Base-by-base conservation (phyloP, 2,888 invertebrate genomes). In the Xestia sexstrigata region DNA sequence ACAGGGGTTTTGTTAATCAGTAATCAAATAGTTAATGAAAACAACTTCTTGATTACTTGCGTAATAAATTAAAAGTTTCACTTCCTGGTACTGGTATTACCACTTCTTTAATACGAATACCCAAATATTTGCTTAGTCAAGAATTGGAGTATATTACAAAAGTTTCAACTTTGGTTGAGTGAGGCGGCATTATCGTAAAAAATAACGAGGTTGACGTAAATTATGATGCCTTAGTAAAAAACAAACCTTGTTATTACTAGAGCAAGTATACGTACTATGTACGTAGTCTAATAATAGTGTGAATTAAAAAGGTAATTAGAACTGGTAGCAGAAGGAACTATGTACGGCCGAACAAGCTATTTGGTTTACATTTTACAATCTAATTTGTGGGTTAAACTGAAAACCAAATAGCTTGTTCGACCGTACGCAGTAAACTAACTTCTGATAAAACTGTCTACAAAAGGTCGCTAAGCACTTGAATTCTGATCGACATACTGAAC, bases 161-260 rank as follows among this genome's bases (percentile, higher is more conserved):
- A 76, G 39, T 58, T 60, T 52, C 35, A 26, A 81, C 9, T 70
- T 49, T 42, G 13, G 17, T 23, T 67, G n/a, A n/a, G 49, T 66
- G 30, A 30, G 49, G 66, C 35, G 65, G 52, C 65, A 35, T 42
- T 55, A 26, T 81, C 76, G 65, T 70, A 70, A 80, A 70, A 81
- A 76, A 76, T 67, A 76, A 82, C 62, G 67, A 70, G 63, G n/a
- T 77, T 58, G 55, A 35, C 66, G 52, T 71, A 82, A 82, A 77
- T 63, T 63, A 39, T 63, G 67, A 58, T 49, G 47, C 20, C 13
- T 30, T 17, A 47, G 49, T 35, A 82, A 77, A 81, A 65, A 70
- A 66, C 49, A 55, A 70, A 55, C 60, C 47, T 55, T 42, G 47
- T 47, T 52, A 47, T 60, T 58, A 52, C 2, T 55, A 17, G 17